Base-by-base conservation (phyloP, 2,888 invertebrate genomes). In the Xestobium rufovillosum region DNA sequence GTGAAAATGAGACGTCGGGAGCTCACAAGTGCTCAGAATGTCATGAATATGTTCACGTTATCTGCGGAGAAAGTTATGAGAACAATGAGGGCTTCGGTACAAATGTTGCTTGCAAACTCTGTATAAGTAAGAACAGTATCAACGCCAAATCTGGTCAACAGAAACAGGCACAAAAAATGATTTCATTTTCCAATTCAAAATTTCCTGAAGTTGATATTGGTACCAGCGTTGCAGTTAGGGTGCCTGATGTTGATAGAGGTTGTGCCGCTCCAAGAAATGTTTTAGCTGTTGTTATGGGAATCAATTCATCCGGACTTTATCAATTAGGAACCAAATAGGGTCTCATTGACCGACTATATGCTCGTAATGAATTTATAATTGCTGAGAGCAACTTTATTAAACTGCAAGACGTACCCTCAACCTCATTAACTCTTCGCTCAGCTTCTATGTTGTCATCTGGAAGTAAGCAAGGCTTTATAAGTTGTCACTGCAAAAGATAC, bases 141-240 rank as follows among this genome's bases (percentile, higher is more conserved):
- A 23, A 23, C 23, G n/a, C 23, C n/a, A 23, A 6, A 23, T 23
- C n/a, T 23, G 23, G 23, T n/a, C 23, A 23, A 23, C 8, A 23
- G 23, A 23, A 23, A 23, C 23, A 23, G n/a, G 23, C 23, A n/a
- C n/a, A 23, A 8, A 23, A 23, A n/a, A 23, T 23, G n/a, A 23
- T 23, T 23, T 23, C 23, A 23, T 23, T 23, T 23, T 23, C 23
- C 6, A 23, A 23, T n/a, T 23, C 23, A 23, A 23, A 23, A 23
- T 23, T 23, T 23, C 23, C 23, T 23, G 8, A 23, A n/a, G 23
- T 23, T 23, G 6, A 6, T 23, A 23, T n/a, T n/a, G n/a, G n/a
- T n/a, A n/a, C n/a, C 8, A 23, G n/a, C n/a, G 23, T 23, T n/a
- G 23, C 23, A n/a, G 23, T 23, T n/a, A 23, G n/a, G n/a, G 23